phyloP scores from a whole-genome alignment of 1,140 invertebrate species.

The Teleopsis dalmanni region DNA sequence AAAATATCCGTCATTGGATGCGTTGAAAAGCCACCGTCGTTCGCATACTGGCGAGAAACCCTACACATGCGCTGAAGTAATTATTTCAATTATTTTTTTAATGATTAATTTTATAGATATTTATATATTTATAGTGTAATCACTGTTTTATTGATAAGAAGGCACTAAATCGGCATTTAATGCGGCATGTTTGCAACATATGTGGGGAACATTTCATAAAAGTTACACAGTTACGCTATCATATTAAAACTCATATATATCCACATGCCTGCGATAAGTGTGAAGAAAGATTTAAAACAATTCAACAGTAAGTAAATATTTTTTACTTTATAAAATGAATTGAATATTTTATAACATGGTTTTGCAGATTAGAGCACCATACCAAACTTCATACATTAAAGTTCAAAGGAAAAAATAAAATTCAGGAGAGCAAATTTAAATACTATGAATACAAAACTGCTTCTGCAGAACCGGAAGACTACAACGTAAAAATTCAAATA shows the following conservation, averaged over 20 bases:
- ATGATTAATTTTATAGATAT: too few relatives aligned
- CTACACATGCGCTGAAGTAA: slow-evolving; percentile 58
- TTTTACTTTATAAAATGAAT: not conserved
- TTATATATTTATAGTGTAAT: slow-evolving; percentile 46
- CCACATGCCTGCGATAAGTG: slow-evolving; percentile 65
- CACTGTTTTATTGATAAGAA: slow-evolving; percentile 65
- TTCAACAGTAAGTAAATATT: slow-evolving; percentile 30
- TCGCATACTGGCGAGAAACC: slow-evolving; percentile 76
- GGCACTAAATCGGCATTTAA: slow-evolving; percentile 65
- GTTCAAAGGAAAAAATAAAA: too few relatives aligned
- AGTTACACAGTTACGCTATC: slow-evolving; percentile 60
- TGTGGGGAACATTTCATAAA: slow-evolving; percentile 67
- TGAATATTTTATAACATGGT: not conserved
- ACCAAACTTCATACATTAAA: slow-evolving; percentile 23
- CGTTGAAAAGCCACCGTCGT: slow-evolving; percentile 69
- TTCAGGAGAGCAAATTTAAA: too few relatives aligned
- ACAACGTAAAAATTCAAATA: too few relatives aligned
- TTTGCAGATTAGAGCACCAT: slow-evolving; percentile 27
- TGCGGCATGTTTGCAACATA: slow-evolving; percentile 60
- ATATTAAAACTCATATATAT: slow-evolving; percentile 67
- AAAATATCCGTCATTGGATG: slow-evolving; percentile 63
- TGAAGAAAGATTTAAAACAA: slow-evolving; percentile 59
- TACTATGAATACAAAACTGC: too few relatives aligned
- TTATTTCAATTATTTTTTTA: slow-evolving; percentile 17
- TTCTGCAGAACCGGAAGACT: too few relatives aligned